A percentile compares a stretch with the other conserved stretches of the same genome.
phyloP scores from a whole-genome alignment of 2,888 invertebrate genomes.

The Eucriotettix oculatus region DNA sequence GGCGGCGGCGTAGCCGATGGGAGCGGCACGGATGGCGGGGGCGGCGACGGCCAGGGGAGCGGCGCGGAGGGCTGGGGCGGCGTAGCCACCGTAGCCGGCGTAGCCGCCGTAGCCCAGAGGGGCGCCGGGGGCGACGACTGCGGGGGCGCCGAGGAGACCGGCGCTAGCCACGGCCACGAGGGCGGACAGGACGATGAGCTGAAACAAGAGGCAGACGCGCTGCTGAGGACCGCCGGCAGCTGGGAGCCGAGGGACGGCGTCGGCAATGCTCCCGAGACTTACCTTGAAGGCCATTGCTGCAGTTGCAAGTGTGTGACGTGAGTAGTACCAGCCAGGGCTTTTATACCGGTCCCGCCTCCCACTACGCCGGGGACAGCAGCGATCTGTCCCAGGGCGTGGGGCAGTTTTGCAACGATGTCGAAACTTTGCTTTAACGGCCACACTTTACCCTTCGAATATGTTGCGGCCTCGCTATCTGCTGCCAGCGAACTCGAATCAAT shows the following conservation, averaged over 20 bases:
- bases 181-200: conserved; percentile 15
- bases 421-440: no score
- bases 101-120: not conserved
- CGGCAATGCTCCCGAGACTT: not conserved
- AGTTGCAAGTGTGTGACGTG: not conserved
- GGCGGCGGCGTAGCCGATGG: conserved; percentile 7
- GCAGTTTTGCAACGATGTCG: no score
- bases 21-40: conserved; percentile 2
- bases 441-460: no score
- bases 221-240: not conserved
- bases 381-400: no score
- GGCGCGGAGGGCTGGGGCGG: conserved; percentile 9
- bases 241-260: not conserved
- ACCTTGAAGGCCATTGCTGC: not conserved
- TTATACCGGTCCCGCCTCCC: no score
- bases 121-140: conserved; percentile 7
- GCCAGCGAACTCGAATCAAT: no score
- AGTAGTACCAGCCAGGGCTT: no score
- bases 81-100: conserved; percentile 5
- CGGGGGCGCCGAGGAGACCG: conserved; percentile 7
- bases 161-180: conserved; percentile 13
- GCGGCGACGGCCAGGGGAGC: conserved; percentile 6
- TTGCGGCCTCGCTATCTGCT: no score
- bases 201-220: not conserved
- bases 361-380: no score